Evolutionary conservation across 2,888 invertebrate species (phyloP), one percentile per base, ranked within the genome.

Genomic region (Holacanthella duospinosa): DNA sequence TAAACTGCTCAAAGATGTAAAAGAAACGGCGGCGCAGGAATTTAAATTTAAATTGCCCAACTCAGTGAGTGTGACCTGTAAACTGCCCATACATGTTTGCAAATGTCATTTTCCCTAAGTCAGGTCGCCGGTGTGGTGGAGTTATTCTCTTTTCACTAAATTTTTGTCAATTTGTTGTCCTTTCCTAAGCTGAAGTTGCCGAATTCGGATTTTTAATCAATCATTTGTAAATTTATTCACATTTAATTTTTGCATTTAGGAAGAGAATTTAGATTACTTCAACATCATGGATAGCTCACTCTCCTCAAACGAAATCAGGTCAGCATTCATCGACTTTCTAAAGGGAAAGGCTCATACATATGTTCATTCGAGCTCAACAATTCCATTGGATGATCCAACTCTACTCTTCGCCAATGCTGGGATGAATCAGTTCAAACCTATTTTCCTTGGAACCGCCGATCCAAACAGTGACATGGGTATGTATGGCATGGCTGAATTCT

Each of bases 371-470:
- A 96, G 94, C 55, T 93, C 94, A 48, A 94, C 94, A 25, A 93
- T 99, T 75, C 99, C 99, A 1, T 82, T 90, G 69, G 96, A 99
- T 80, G 99, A 99, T 79, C 97, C 97, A 27, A 97, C 97, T 1
- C 80, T 99, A 64, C 82, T 99, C 0, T 99, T 99, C 79, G 83
- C 97, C 59, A 99, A 99, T 84, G 97, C 99, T 68, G 99, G 95
- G 60, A 99, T 99, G 99, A 97, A 97, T 78, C 75, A 87, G 84
- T 99, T 91, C 77, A 99, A 99, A 78, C 96, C 97, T 1, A 92
- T 99, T 72, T 99, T 99, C 79, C 82, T 97, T 75, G 99, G 97
- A 43, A 87, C 89, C 1, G 93, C 87, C 0, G 96, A 97, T 79
- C 97, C 97, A 1, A 93, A 91, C 76, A 93, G 93, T 77, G 95